Percentiles rank a stretch among this genome's conserved stretches.
Evolutionary conservation across 1,140 invertebrate species (phyloP).

Genomic region (Drepana arcuata): DNA sequence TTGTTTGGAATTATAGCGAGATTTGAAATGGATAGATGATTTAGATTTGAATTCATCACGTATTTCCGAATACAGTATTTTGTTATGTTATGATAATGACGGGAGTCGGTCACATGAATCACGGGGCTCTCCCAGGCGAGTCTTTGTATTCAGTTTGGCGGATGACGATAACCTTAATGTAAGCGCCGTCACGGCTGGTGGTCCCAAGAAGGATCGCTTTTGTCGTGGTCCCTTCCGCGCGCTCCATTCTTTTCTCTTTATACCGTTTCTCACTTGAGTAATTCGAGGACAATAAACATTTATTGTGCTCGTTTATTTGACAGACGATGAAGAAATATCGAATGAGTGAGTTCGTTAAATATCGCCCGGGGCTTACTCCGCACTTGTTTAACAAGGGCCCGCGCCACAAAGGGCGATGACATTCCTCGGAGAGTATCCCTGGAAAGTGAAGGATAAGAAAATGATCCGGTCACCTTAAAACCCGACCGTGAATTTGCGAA

Average conservation of each 20-base stretch:
- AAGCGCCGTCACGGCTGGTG: conserved; percentile 65
- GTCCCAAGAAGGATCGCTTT: conserved; percentile 66
- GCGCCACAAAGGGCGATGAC: conserved; percentile 16
- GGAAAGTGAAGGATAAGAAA: conserved; percentile 19
- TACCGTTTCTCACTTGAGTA: conserved; percentile 68
- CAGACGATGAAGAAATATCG: conserved; percentile 61
- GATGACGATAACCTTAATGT: conserved; percentile 69
- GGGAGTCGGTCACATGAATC: conserved; percentile 54
- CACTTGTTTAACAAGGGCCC: conserved; percentile 25
- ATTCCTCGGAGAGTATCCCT: conserved; percentile 9
- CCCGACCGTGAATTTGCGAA: conserved; percentile 36
- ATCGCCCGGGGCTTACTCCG: conserved; percentile 16
- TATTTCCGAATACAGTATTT: conserved; percentile 37
- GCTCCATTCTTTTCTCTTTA: conserved; percentile 65
- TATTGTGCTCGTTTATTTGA: conserved; percentile 64
- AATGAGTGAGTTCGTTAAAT: conserved; percentile 49
- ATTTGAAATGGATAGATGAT: neutral
- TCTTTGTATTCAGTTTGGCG: conserved; percentile 66
- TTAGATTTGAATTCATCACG: neutral
- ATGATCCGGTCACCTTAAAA: conserved; percentile 28
- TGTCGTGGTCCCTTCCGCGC: conserved; percentile 61
- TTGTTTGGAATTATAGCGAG: too few relatives aligned
- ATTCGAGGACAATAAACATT: conserved; percentile 68
- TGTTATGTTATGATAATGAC: conserved; percentile 47
- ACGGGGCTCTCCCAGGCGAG: conserved; percentile 44